phyloP scores from a whole-genome alignment of 2,888 invertebrate genomes.

The Atrina japonica region DNA sequence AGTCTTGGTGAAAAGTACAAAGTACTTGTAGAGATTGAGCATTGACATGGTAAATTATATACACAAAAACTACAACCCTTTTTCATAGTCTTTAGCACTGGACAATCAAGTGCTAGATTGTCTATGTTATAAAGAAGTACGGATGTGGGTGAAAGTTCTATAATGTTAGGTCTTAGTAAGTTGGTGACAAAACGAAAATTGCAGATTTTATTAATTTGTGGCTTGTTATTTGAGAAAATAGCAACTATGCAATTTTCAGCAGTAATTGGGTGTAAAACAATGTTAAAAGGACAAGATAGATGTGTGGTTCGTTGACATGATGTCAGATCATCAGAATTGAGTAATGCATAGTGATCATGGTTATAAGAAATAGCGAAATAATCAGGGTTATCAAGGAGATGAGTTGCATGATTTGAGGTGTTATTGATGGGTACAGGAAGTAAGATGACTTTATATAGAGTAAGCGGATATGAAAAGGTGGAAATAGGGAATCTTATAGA shows the following conservation, averaged over 20 bases:
- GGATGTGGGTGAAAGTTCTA: background rate
- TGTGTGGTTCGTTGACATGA: background rate
- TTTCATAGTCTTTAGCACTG: conserved; percentile 2
- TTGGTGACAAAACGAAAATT: conserved; percentile 14
- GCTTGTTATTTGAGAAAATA: background rate
- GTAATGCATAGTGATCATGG: conserved; percentile 34
- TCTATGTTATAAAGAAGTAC: conserved; percentile 22
- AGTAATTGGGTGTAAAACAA: background rate
- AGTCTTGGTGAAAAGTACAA: conserved; percentile 5
- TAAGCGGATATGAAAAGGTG: conserved; percentile 17
- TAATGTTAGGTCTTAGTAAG: conserved; percentile 6
- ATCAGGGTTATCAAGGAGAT: conserved; percentile 35
- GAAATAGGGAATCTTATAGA: conserved; percentile 28
- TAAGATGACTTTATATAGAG: conserved; percentile 33
- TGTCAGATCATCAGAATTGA: conserved; percentile 19
- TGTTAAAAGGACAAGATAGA: background rate
- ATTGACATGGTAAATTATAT: conserved; percentile 19
- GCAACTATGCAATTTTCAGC: too few relatives aligned
- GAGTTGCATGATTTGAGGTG: conserved; percentile 43
- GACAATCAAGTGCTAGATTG: conserved; percentile 16
- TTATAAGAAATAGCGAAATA: conserved; percentile 32
- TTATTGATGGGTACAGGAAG: conserved; percentile 43
- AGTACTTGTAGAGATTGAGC: background rate
- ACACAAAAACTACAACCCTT: conserved; percentile 32
- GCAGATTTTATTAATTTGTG: background rate